Evolutionary conservation across 2,888 invertebrate genomes (phyloP).

Genomic region (Caenorhabditis becei): DNA sequence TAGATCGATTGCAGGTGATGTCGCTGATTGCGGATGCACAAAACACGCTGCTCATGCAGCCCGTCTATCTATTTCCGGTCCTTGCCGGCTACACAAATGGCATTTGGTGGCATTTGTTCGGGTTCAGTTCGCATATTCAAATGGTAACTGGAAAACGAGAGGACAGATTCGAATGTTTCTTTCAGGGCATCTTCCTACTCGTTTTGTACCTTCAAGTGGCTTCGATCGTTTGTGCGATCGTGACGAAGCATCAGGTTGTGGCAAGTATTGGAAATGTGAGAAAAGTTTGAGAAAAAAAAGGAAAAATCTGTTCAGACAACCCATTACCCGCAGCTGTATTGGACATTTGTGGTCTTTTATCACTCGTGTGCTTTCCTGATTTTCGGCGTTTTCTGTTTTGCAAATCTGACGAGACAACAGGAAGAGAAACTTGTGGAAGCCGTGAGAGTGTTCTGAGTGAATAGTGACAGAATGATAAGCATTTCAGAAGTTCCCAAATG

Average conservation of each 20-base stretch:
- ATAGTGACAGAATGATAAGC: background rate
- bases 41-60: constrained; percentile 52
- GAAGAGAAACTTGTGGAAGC: constrained; percentile 10
- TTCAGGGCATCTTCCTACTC: constrained; percentile 32
- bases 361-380: constrained; percentile 37
- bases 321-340: constrained; percentile 17
- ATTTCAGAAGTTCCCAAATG: constrained; percentile 47
- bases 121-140: constrained; percentile 38
- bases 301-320: constrained; percentile 15
- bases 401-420: constrained; percentile 13
- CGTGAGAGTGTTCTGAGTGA: constrained; percentile 1
- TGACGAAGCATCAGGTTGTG: constrained; percentile 50
- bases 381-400: constrained; percentile 14
- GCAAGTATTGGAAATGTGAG: constrained; percentile 51
- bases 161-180: background rate
- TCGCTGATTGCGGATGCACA: constrained; percentile 52
- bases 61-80: constrained; percentile 44
- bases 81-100: constrained; percentile 52
- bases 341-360: constrained; percentile 39
- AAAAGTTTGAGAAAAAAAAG: background rate
- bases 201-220: constrained; percentile 47
- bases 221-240: constrained; percentile 47
- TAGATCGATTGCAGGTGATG: constrained; percentile 31
- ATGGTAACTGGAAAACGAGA: constrained; percentile 14
- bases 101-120: constrained; percentile 33